These are phyloP conservation scores for Lonchura striata DNA, from an alignment of 2,113 vertebrate species.

Conservation along the genomic window DNA sequence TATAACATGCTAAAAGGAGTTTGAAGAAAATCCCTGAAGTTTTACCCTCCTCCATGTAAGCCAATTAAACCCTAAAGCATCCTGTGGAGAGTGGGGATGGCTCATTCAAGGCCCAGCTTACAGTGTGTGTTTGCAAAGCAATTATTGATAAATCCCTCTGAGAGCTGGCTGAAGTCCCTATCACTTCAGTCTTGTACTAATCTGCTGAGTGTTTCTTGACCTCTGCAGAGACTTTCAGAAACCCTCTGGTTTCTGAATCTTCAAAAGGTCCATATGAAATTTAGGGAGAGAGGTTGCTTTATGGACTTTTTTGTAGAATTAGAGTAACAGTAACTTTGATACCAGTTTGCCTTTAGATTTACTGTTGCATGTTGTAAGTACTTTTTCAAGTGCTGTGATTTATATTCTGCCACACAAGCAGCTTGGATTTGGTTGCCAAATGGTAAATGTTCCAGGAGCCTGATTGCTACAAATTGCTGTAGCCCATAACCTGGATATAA, in stretches of 20 bases:
- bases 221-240: background rate
- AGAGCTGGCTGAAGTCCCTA: background rate
- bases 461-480: background rate
- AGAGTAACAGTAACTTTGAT: background rate
- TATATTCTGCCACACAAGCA: slow-evolving; percentile 50
- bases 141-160: background rate
- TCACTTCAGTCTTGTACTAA: background rate
- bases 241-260: background rate
- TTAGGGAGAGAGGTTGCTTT: background rate
- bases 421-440: slow-evolving; percentile 58
- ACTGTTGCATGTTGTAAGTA: background rate
- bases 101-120: background rate
- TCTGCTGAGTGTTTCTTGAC: background rate
- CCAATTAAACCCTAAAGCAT: background rate
- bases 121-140: background rate
- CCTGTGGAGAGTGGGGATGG: background rate
- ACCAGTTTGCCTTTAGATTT: background rate
- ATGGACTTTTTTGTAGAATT: background rate
- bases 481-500: background rate
- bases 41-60: background rate
- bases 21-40: background rate
- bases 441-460: slow-evolving; percentile 63
- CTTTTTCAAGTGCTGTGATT: slow-evolving; percentile 5
- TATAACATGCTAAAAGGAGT: background rate
- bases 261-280: background rate